Evolutionary conservation across 2,797 vertebrate genomes (phyloP), one percentile per base, ranked within the genome.

Genomic region (Sebastes paucispinis): DNA sequence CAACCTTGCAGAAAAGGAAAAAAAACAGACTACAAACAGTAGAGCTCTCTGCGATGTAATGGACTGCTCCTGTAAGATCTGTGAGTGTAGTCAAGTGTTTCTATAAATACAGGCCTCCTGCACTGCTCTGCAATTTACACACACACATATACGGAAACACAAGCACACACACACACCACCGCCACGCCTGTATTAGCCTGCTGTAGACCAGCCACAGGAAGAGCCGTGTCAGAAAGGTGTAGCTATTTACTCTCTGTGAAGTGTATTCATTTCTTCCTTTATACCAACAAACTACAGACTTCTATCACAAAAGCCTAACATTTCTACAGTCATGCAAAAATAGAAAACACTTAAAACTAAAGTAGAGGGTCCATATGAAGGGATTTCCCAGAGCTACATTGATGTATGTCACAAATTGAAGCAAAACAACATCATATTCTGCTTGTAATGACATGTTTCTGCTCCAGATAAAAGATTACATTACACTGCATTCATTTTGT

Each of bases 31-130:
- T 12, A 58, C 27, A 59, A 75, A 75, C 32, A 64, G 73, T 12
- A 16, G 47, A 75, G 64, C 31, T 78, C 31, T 86, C 74, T 77
- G 79, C 78, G 74, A 47, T 14, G 77, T 85, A 73, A 77, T 60
- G 69, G 70, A 75, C 79, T 70, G 76, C 78, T 89, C 36, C 89
- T 80, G 87, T 85, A 87, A 87, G 88, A 89, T 90, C 88, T 89
- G 75, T 24, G 81, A 93, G 90, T 85, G 87, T 81, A 90, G 91
- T 92, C 89, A 93, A 95, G 93, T 94, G 92, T 90, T 94, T 90
- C 94, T 95, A 95, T 94, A 94, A 95, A 95, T 94, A 94, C 79
- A 90, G 87, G 83, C 87, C 88, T 93, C 87, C 79, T 89, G 89
- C 90, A 88, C 90, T 88, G 90, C 89, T 81, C 88, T 87, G 84